These are phyloP conservation scores for Micrasema longulum DNA, from an alignment of 1,140 invertebrate species.

Conservation along the genomic window DNA sequence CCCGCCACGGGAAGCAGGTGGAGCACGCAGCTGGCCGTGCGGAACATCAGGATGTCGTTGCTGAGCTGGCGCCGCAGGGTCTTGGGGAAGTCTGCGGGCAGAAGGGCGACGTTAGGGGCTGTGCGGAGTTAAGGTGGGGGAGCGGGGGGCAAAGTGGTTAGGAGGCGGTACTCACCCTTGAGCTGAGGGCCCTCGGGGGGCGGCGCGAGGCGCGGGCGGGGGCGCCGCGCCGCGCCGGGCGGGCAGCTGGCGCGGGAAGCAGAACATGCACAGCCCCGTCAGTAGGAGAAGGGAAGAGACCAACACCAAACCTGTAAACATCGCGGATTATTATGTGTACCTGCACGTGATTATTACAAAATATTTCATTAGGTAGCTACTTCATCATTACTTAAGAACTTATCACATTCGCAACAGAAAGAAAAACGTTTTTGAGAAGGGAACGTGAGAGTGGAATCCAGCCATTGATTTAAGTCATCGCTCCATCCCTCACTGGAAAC, in stretches of 20 bases:
- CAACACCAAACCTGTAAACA: slow-evolving; percentile 76
- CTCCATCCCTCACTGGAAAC: too few relatives aligned
- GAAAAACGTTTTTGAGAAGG: too few relatives aligned
- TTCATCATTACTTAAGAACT: too few relatives aligned
- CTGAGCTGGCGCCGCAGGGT: slow-evolving; percentile 86
- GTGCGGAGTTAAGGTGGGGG: background rate
- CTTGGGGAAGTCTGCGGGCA: slow-evolving; percentile 83
- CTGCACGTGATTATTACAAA: too few relatives aligned
- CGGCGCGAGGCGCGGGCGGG: slow-evolving; percentile 41
- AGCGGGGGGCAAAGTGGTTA: background rate
- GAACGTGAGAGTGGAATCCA: too few relatives aligned
- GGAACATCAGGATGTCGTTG: slow-evolving; percentile 91
- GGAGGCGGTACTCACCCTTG: slow-evolving; percentile 38
- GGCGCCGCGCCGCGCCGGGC: slow-evolving; percentile 55
- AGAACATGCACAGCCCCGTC: slow-evolving; percentile 87
- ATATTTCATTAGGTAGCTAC: too few relatives aligned
- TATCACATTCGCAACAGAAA: too few relatives aligned
- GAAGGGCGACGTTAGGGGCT: background rate
- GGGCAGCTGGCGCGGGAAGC: slow-evolving; percentile 80
- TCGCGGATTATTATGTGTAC: too few relatives aligned
- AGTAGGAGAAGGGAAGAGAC: slow-evolving; percentile 84
- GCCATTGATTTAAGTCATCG: too few relatives aligned
- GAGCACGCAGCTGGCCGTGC: slow-evolving; percentile 89
- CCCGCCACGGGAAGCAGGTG: slow-evolving; percentile 92
- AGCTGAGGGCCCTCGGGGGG: slow-evolving; percentile 44